Conservation (phyloP, 30 jellyfish, hydroid and myxozoan species). For the Pelagia noctiluca region DNA sequence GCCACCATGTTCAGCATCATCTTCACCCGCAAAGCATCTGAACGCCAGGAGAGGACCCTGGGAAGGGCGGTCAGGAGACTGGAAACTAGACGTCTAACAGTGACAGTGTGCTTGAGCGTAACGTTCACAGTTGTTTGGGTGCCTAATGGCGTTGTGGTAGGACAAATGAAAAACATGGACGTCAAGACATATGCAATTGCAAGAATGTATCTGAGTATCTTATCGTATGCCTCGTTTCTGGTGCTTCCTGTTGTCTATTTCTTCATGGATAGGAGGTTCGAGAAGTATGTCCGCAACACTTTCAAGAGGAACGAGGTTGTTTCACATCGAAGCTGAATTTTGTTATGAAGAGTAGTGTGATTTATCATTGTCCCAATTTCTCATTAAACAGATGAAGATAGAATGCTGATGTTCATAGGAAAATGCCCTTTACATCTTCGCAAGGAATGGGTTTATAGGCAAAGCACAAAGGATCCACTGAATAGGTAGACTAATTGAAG, state of each 20-base stretch:
- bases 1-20: not conserved
- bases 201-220: conserved; percentile 3
- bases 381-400: too few relatives aligned
- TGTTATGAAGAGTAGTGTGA: too few relatives aligned
- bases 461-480: too few relatives aligned
- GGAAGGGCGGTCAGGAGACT: conserved; percentile 12
- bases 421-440: too few relatives aligned
- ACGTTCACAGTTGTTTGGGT: conserved; percentile 48
- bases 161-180: conserved; percentile 9
- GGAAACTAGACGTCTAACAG: conserved; percentile 45
- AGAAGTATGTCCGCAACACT: not conserved
- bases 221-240: conserved; percentile 40
- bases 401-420: too few relatives aligned
- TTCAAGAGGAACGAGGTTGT: not conserved
- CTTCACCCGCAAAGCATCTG: conserved; percentile 1
- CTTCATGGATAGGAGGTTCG: conserved; percentile 52
- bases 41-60: not conserved
- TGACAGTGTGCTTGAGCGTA: conserved; percentile 1
- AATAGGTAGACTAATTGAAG: too few relatives aligned
- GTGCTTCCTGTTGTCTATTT: conserved; percentile 34
- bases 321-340: too few relatives aligned
- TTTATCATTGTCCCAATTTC: too few relatives aligned
- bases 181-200: not conserved
- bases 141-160: conserved; percentile 59
- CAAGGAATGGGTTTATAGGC: too few relatives aligned